Evolutionary conservation across 2,888 invertebrate genomes (phyloP), one percentile per base, ranked within the genome.

Genomic region (Boloria euphrosyne): DNA sequence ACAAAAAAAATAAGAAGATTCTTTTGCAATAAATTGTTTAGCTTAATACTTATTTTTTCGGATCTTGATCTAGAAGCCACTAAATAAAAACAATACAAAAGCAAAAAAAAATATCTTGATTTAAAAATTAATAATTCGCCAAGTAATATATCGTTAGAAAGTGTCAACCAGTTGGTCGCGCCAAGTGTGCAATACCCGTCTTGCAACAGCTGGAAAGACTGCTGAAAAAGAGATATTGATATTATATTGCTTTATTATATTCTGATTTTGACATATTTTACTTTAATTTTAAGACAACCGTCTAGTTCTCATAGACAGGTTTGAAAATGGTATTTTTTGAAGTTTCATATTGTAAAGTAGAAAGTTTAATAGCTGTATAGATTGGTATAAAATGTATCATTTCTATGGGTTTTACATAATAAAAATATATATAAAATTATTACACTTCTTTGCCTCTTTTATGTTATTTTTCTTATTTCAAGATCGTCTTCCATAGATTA

Each of bases 221-320:
- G 62, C 62, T 63, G 66, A 62, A 69, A 63, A 66, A 61, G 60
- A 66, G 46, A 68, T 60, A 65, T 65, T 46, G 57, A 60, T 65
- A 65, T 64, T 64, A 64, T 46, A 64, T 64, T 59, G 58, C 64
- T 52, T 58, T 64, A 52, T 52, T 58, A 59, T 59, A 65, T 59
- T 57, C 50, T 13, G 27, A 51, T 57, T 27, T 44, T 44, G 27
- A 63, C 44, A 44, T 27, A 63, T 63, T 38, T 57, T 51, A 57
- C 13, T 57, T 57, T 57, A 57, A 57, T 44, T 46, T 27, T 16
- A 49, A 49, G 17, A 59, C 49, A 59, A 49, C 6, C 27, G 13
- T 49, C 38, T 59, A 3, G 14, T n/a, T 47, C n/a, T 3, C n/a
- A 47, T 16, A 2, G n/a, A 47, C 5, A n/a, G 2, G 2, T 2